Base-by-base conservation (phyloP, 2,797 vertebrate species). In the Danio albolineatus region DNA sequence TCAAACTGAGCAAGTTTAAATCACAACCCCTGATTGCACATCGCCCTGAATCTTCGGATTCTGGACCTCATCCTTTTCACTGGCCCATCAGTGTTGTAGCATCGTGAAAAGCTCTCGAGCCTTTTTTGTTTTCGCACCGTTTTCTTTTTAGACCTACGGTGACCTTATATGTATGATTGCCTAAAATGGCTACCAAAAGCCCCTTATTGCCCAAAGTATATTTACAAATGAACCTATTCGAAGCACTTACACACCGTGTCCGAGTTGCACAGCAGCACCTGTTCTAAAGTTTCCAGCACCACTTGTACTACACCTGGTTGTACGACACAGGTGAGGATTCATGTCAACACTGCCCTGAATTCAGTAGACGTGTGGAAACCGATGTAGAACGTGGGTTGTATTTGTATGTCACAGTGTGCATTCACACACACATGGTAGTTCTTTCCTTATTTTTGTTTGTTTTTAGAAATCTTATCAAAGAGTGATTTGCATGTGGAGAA, bases 81-180 rank as follows among this genome's bases (percentile, higher is more conserved):
- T 84, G 81, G 73, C 80, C 82, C 81, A 85, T 87, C 84, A 73
- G 60, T 77, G 84, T 87, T 82, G 80, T 84, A 83, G 80, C 82
- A 83, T 85, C 53, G 80, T 87, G 78, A 83, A 82, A 59, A 82
- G 82, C 78, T 84, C 79, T 82, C 66, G 62, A 69, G 79, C 82
- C 65, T 79, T 79, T 76, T 28, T 80, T 56, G 7, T 83, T 83
- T 76, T 53, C 48, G 46, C 60, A 83, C 66, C 44, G 6, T 51
- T 62, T 75, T 39, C 36, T 61, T 59, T 75, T 49, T 57, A 51
- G 59, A 61, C 36, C 62, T 38, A 57, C 82, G 77, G 67, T 78
- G 44, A 73, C 67, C 60, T 21, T 76, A 79, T 79, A 80, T 67
- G 73, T 83, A 80, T 43, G 76, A 72, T 84, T 76, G 80, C 80